These are phyloP conservation scores for Gerris lacustris DNA, from an alignment of 2,888 invertebrate genomes.

Conservation along the genomic window DNA sequence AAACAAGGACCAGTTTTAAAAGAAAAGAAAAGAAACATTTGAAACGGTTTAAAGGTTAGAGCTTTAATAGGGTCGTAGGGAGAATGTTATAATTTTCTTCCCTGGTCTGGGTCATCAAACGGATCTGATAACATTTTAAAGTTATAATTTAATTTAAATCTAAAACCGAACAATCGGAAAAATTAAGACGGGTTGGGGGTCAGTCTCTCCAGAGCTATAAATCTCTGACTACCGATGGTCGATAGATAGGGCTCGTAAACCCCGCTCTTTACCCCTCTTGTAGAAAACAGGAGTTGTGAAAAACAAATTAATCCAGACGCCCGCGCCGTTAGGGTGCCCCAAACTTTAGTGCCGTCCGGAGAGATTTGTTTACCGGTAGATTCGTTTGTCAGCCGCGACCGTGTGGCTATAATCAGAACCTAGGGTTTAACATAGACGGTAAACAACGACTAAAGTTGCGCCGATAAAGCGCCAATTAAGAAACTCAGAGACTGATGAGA, in stretches of 20 bases:
- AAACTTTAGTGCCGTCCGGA: neutral
- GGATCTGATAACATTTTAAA: neutral
- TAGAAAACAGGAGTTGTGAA: neutral
- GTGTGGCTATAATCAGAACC: neutral
- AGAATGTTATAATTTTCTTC: neutral
- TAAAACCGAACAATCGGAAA: neutral
- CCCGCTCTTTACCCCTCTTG: neutral
- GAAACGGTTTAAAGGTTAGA: neutral
- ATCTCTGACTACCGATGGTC: neutral
- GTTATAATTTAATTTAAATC: constrained; percentile 1
- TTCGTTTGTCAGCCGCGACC: neutral
- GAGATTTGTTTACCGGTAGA: neutral
- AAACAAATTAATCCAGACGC: constrained; percentile 1
- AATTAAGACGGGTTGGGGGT: neutral
- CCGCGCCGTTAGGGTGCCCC: neutral
- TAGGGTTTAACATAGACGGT: no score
- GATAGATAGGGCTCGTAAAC: neutral
- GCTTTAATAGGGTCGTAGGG: neutral
- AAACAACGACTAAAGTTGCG: no score
- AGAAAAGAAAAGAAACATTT: neutral
- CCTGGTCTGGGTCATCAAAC: no score
- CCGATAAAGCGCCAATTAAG: no score
- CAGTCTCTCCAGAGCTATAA: neutral
- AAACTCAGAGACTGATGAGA: no score
- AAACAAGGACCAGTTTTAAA: neutral